phyloP scores from a whole-genome alignment of 2,113 vertebrate genomes.

The Sinocyclocheilus anshuiensis region DNA sequence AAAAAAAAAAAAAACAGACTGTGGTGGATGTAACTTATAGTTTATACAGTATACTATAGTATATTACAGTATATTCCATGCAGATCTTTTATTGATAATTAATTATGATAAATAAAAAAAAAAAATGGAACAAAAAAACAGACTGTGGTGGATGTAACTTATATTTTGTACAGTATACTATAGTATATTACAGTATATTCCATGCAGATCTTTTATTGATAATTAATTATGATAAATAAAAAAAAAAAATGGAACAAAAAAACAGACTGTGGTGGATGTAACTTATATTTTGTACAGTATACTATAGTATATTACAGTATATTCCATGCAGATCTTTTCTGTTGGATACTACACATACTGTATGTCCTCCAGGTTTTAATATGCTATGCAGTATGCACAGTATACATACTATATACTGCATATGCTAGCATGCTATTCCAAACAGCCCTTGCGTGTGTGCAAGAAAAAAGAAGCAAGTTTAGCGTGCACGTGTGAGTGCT shows the following conservation, averaged over 20 bases:
- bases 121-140: not conserved
- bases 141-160: not conserved
- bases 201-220: not conserved
- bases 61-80: too few species aligned
- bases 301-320: too few species aligned
- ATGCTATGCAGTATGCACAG: not conserved
- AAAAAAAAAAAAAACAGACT: not conserved
- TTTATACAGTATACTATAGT: too few species aligned
- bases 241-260: too few species aligned
- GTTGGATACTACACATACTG: not conserved
- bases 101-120: not conserved
- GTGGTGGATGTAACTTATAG: not conserved
- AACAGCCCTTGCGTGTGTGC: conserved; percentile 6
- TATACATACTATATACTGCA: not conserved
- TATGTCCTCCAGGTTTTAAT: not conserved
- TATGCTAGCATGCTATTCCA: not conserved
- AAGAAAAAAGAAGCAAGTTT: conserved; percentile 7
- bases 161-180: too few species aligned
- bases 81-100: not conserved
- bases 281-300: too few species aligned
- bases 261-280: too few species aligned
- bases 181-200: too few species aligned
- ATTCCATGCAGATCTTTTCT: not conserved
- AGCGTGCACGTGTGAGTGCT: not conserved
- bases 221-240: not conserved